phyloP scores from a whole-genome alignment of 2,888 invertebrate species.

The Macrosoma leucophasiata region DNA sequence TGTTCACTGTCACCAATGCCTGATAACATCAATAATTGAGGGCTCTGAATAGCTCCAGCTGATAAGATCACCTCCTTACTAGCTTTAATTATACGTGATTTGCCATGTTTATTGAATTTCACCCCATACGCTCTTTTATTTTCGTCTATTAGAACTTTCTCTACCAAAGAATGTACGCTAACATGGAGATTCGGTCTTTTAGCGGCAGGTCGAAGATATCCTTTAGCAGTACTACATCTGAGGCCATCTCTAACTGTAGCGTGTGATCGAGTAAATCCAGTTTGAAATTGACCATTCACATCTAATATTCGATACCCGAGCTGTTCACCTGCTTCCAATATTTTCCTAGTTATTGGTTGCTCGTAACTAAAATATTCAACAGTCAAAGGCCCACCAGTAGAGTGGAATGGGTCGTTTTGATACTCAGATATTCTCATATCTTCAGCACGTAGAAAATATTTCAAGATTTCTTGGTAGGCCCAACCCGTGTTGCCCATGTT shows the following conservation, averaged over 20 bases:
- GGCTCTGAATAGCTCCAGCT: slow-evolving; percentile 89
- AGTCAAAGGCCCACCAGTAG: slow-evolving; percentile 81
- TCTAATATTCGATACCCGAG: slow-evolving; percentile 82
- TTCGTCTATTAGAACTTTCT: slow-evolving; percentile 79
- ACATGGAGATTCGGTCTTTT: slow-evolving; percentile 84
- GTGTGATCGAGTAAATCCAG: slow-evolving; percentile 85
- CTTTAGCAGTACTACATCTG: slow-evolving; percentile 90
- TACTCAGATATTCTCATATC: slow-evolving; percentile 81
- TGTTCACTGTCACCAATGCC: slow-evolving; percentile 84
- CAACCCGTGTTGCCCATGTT: slow-evolving; percentile 84
- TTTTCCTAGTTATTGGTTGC: slow-evolving; percentile 81
- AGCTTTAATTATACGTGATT: slow-evolving; percentile 74
- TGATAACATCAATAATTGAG: slow-evolving; percentile 90
- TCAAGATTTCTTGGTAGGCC: slow-evolving; percentile 83
- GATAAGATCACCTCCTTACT: slow-evolving; percentile 88
- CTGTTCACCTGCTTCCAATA: slow-evolving; percentile 81
- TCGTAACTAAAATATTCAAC: slow-evolving; percentile 83
- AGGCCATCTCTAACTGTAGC: slow-evolving; percentile 86
- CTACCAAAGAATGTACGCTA: slow-evolving; percentile 79
- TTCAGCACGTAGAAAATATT: slow-evolving; percentile 88
- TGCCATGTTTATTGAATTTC: slow-evolving; percentile 76
- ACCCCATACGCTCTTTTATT: slow-evolving; percentile 80
- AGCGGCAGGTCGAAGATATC: slow-evolving; percentile 81
- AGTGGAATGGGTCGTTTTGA: slow-evolving; percentile 78
- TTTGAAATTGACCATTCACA: slow-evolving; percentile 86